Evolutionary conservation across 2,888 invertebrate species (phyloP), one percentile per base, ranked within the genome.

Genomic region (Eupeodes latifasciatus): DNA sequence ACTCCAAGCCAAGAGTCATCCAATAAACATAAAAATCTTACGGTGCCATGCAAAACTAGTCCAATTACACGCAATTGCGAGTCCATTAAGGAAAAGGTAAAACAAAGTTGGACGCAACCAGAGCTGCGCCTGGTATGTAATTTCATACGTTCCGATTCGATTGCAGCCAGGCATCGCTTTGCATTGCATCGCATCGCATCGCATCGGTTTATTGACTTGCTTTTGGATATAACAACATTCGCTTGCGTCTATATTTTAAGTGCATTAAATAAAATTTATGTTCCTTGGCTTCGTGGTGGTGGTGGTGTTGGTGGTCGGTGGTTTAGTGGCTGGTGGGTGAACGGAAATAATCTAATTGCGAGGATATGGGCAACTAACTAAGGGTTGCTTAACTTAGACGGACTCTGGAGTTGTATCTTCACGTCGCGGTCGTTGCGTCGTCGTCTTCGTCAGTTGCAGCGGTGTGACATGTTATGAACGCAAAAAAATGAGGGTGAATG

Each of bases 11-110:
- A 87, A 80, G 79, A 88, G 81, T 66, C 67, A 75, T 84, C 78
- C 88, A 88, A 85, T 85, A 85, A 88, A 88, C 81, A 85, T 88
- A 66, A 78, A 88, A 88, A 85, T 87, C 84, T 83, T 83, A 84
- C 88, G 69, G 78, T 85, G 71, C 75, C 62, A 84, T 85, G 88
- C 88, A 88, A 85, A 88, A 85, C 88, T 88, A 88, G 88, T 85
- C 85, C 81, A 88, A 88, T 88, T 88, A 88, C 81, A 88, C 81
- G 85, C 88, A 85, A 81, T 81, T 81, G 85, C 84, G 64, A 79
- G 85, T 74, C 88, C 78, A 85, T 85, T 85, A 88, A 88, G 84
- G 67, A 87, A 84, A 84, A 84, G 88, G 81, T 78, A 85, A 88
- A 71, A 71, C 69, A 12, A 40, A 71, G 55, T 44, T 44, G 55